Evolutionary conservation across 2,113 vertebrate genomes (phyloP).

Genomic region (Leuciscus idus): DNA sequence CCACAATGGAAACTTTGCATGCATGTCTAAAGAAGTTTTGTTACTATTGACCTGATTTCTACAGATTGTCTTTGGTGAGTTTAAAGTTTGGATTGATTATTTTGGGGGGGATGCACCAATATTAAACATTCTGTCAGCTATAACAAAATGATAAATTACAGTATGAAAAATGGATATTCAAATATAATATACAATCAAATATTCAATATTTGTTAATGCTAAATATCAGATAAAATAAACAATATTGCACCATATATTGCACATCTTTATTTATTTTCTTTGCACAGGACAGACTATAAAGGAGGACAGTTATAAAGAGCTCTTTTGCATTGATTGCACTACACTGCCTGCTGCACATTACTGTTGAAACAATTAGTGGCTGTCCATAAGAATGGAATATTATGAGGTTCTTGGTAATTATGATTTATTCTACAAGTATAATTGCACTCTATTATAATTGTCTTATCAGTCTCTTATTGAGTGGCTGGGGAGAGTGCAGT

Average conservation of each 20-base stretch:
- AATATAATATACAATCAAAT: no score
- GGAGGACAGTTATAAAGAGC: neutral
- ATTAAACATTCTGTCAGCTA: neutral
- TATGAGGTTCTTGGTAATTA: constrained; percentile 11
- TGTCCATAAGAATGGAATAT: neutral
- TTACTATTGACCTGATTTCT: neutral
- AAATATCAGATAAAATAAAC: no score
- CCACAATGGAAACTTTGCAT: neutral
- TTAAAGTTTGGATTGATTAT: neutral
- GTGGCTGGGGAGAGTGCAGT: neutral
- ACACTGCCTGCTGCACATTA: neutral
- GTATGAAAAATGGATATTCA: neutral
- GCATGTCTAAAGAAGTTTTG: neutral
- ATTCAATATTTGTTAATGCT: no score
- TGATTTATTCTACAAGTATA: neutral
- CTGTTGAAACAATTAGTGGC: neutral
- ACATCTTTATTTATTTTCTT: neutral
- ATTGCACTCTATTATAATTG: neutral
- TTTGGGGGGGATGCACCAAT: neutral
- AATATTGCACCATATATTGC: no score
- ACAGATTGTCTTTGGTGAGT: neutral
- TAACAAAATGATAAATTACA: neutral
- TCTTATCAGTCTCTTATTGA: neutral
- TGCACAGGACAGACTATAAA: neutral
- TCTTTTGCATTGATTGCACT: neutral